phyloP scores from a whole-genome alignment of 2,113 vertebrate genomes.

The Circaetus gallicus region DNA sequence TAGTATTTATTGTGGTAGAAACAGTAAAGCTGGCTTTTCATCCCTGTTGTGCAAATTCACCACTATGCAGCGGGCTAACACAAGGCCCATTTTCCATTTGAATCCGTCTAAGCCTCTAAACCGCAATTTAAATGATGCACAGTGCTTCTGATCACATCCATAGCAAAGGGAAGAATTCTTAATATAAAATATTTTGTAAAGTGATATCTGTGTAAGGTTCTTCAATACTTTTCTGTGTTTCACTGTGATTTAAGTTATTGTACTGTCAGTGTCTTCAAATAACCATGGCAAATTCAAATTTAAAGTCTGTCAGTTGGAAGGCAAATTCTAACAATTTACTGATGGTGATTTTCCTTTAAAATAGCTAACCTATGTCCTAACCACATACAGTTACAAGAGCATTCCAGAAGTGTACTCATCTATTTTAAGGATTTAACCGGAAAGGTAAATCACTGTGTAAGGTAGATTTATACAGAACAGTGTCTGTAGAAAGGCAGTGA shows the following conservation, averaged over 20 bases:
- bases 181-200: neutral
- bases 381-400: neutral
- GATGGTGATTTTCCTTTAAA: slow-evolving; percentile 5
- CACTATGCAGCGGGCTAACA: neutral
- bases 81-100: neutral
- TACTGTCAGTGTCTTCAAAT: slow-evolving; percentile 6
- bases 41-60: neutral
- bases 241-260: neutral
- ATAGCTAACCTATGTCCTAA: neutral
- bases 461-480: neutral
- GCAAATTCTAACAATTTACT: slow-evolving; percentile 10
- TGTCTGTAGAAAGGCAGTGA: neutral
- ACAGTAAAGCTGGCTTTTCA: neutral
- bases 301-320: neutral
- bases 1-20: neutral
- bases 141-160: neutral
- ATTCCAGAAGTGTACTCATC: neutral
- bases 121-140: neutral
- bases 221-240: neutral
- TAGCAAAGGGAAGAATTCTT: neutral
- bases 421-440: neutral
- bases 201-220: neutral
- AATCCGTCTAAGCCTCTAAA: neutral
- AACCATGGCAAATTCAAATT: slow-evolving; percentile 20
- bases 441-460: neutral